These are phyloP conservation scores for Apis dorsata DNA, from an alignment of 1,140 invertebrate genomes.

Conservation along the genomic window DNA sequence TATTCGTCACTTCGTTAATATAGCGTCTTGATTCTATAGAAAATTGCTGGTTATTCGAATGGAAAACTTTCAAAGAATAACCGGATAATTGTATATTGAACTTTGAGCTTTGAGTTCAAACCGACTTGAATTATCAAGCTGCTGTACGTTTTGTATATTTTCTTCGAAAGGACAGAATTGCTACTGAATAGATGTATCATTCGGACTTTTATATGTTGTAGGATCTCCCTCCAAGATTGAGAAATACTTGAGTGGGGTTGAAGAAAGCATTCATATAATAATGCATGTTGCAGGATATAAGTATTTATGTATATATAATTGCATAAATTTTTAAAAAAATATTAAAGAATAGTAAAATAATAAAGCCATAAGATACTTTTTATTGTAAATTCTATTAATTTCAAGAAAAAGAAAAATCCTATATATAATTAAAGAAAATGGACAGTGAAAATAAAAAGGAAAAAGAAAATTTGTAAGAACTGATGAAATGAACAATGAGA, in stretches of 20 bases:
- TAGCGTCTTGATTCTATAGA: not conserved
- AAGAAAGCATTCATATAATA: not conserved
- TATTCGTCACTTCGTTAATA: not conserved
- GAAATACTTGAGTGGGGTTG: conserved; percentile 20
- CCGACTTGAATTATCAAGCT: conserved; percentile 13
- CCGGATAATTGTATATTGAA: conserved; percentile 11
- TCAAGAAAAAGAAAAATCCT: not conserved
- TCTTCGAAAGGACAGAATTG: conserved; percentile 19
- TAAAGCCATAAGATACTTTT: not conserved
- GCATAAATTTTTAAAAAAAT: not conserved
- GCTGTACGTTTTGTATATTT: not conserved
- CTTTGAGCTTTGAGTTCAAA: conserved; percentile 25
- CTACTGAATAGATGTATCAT: conserved; percentile 27
- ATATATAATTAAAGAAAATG: not conserved
- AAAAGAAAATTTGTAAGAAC: not conserved
- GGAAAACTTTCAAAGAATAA: conserved; percentile 1
- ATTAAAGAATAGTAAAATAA: not conserved
- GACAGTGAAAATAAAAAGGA: not conserved
- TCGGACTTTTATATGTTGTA: conserved; percentile 53
- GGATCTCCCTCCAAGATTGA: conserved; percentile 8
- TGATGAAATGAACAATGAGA: not conserved
- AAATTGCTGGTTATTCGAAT: not conserved
- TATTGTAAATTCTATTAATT: not conserved
- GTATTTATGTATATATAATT: not conserved
- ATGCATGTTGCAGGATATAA: not conserved